Base-by-base conservation (phyloP, 2,888 invertebrate species). In the Macrophya annulata region DNA sequence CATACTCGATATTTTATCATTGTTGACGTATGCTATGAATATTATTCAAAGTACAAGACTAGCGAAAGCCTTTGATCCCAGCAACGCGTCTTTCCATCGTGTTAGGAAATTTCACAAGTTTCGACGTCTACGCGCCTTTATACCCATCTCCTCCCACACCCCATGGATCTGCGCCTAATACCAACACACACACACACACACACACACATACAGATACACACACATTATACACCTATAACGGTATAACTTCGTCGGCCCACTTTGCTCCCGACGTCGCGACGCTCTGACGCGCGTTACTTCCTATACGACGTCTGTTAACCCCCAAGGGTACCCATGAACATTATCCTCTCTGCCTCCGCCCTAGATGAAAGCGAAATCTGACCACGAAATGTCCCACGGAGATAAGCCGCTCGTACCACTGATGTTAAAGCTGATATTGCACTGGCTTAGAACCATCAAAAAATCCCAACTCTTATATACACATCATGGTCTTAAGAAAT, bases 1-100 rank as follows among this genome's bases (percentile, higher is more conserved):
- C 68, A 40, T 83, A 48, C 83, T 83, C 83, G 83, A 83, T 83
- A 83, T 83, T 83, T 83, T 83, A 83, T 83, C 83, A 83, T 83
- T 48, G 83, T 83, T 71, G 83, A 83, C 83, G 83, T 83, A 15
- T 71, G 45, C 48, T 83, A 48, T 43, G 83, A 83, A 71, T 83
- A 83, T 83, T 83, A 83, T 83, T 83, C 83, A 83, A 83, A 83
- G 83, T 83, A 83, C 48, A 83, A 65, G 68, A 25, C 15, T 25
- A 37, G 48, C 48, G 68, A 83, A 51, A 83, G 45, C 83, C 83
- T 83, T 83, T 83, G 83, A 83, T 83, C 83, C 83, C 68, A 17
- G n/a, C 43, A 40, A 40, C 37, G 55, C 59, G 62, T 81, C 83
- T 83, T 83, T 71, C 17, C 83, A 48, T 43, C 83, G 45, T 45